Conservation (phyloP, 2,113 vertebrate species). For the Nymphicus hollandicus region DNA sequence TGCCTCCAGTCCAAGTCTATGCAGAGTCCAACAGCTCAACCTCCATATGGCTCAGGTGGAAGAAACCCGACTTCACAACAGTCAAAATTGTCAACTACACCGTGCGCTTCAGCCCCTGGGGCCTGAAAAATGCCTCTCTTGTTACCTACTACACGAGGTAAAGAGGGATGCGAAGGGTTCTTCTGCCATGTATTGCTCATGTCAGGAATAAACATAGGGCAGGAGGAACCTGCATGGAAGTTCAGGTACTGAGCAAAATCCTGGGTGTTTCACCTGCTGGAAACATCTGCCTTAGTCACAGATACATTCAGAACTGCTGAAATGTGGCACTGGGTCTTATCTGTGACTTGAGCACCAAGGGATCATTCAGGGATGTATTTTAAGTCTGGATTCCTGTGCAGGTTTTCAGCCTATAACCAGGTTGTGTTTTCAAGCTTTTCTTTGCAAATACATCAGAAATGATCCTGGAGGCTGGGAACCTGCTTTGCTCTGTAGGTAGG, state of each 20-base stretch:
- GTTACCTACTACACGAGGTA: slow-evolving; percentile 95
- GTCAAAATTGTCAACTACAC: slow-evolving; percentile 94
- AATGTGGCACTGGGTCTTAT: not conserved
- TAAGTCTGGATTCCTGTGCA: not conserved
- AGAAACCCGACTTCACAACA: slow-evolving; percentile 89
- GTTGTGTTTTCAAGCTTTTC: not conserved
- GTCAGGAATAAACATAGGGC: not conserved
- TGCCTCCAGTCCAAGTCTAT: slow-evolving; percentile 88
- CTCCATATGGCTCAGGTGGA: slow-evolving; percentile 94
- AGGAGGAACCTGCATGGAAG: not conserved
- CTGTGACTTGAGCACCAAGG: not conserved
- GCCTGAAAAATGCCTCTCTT: slow-evolving; percentile 89
- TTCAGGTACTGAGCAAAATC: not conserved
- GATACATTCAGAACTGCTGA: not conserved
- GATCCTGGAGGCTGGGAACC: not conserved
- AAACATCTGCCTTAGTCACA: not conserved
- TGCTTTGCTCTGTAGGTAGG: not conserved
- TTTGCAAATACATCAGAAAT: not conserved
- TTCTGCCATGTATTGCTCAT: fast-evolving
- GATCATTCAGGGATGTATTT: not conserved
- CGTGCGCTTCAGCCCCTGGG: slow-evolving; percentile 91
- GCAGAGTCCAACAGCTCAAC: slow-evolving; percentile 91
- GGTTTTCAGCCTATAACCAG: not conserved
- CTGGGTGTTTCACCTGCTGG: not conserved
- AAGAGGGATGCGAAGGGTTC: not conserved